These are phyloP conservation scores for Vidua macroura DNA, from an alignment of 2,113 vertebrate genomes.

Conservation along the genomic window DNA sequence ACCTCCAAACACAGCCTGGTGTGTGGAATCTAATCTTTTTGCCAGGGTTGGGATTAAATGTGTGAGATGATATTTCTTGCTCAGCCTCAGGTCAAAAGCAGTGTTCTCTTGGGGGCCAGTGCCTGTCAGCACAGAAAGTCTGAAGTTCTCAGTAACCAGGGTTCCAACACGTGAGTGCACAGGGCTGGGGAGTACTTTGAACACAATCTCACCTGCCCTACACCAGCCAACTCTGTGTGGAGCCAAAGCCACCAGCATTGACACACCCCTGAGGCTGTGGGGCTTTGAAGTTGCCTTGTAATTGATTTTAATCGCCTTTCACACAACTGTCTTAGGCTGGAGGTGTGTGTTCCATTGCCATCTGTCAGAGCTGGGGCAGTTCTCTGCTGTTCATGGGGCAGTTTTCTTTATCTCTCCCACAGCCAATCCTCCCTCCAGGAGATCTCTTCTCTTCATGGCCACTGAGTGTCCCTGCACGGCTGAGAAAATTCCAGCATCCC, in stretches of 20 bases:
- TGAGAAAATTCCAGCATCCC: not conserved
- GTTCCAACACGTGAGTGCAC: not conserved
- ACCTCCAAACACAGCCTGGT: fast-evolving
- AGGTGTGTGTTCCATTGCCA: not conserved
- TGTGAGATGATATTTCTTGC: not conserved
- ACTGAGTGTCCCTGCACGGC: too few species aligned
- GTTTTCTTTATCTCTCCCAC: too few species aligned
- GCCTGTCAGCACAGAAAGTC: not conserved
- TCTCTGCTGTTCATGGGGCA: not conserved
- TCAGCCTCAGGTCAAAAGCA: not conserved
- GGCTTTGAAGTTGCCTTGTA: fast-evolving
- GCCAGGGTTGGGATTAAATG: not conserved
- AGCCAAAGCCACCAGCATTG: not conserved
- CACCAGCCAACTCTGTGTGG: fast-evolving
- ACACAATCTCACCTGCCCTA: not conserved
- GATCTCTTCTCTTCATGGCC: not conserved
- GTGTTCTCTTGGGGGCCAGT: not conserved
- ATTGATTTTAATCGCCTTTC: not conserved
- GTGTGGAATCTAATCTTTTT: not conserved
- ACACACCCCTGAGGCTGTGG: too few species aligned
- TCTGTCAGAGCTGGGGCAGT: not conserved
- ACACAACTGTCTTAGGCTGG: not conserved
- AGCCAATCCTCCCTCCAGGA: not conserved
- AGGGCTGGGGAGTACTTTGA: not conserved
- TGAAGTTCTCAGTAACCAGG: not conserved